A percentile compares a stretch with the other conserved stretches of the same genome.
phyloP scores from a whole-genome alignment of 2,888 invertebrate species.

The Hypercompe scribonia region DNA sequence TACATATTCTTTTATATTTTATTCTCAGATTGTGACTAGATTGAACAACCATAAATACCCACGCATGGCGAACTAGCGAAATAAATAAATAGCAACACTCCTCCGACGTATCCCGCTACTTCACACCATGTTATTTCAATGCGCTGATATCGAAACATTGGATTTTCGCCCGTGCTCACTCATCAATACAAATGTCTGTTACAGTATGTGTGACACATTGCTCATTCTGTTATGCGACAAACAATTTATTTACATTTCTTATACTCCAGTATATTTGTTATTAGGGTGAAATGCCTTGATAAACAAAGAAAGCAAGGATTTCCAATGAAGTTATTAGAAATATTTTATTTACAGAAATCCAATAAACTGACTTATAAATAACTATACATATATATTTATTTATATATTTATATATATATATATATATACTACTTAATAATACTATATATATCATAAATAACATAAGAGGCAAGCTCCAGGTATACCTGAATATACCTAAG shows the following conservation, averaged over 20 bases:
- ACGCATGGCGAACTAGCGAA: constrained; percentile 25
- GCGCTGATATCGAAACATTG: constrained; percentile 53
- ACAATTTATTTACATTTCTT: not conserved
- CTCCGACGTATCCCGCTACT: constrained; percentile 13
- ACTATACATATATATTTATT: too few species aligned
- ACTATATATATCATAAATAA: too few species aligned
- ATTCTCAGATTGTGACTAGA: not conserved
- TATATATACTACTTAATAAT: too few species aligned
- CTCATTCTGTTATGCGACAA: not conserved
- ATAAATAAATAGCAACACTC: constrained; percentile 36
- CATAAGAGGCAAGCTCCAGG: too few species aligned
- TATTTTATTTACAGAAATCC: too few species aligned
- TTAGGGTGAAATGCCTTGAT: too few species aligned
- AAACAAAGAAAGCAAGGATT: too few species aligned
- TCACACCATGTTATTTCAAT: constrained; percentile 48
- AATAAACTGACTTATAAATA: too few species aligned
- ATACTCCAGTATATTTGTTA: too few species aligned
- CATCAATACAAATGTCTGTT: constrained; percentile 55
- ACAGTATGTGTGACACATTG: constrained; percentile 26
- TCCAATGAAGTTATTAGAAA: too few species aligned
- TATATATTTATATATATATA: too few species aligned
- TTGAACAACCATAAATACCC: constrained; percentile 10
- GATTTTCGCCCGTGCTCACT: constrained; percentile 55
- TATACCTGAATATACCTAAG: too few species aligned
- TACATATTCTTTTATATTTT: not conserved